phyloP scores from a whole-genome alignment of 2,797 vertebrate species.

The Poecilia gillii region DNA sequence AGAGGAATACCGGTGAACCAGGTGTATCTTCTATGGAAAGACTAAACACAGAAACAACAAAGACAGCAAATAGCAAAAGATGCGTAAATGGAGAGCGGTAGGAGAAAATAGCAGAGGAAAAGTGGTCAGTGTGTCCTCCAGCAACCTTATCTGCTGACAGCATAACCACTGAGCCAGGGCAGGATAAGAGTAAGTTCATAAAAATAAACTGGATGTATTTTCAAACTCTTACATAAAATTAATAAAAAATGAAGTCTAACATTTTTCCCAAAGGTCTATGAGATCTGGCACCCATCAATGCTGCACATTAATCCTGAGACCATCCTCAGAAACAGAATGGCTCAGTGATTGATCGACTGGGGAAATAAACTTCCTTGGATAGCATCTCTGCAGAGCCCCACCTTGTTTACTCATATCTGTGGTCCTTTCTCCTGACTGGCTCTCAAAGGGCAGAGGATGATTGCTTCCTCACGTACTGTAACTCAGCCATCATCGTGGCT shows the following conservation, averaged over 20 bases:
- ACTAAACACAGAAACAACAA: neutral
- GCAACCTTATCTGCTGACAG: neutral
- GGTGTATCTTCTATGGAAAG: neutral
- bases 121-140: neutral
- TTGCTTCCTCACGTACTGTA: constrained; percentile 62
- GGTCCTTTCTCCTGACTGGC: constrained; percentile 25
- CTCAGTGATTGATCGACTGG: constrained; percentile 37
- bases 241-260: constrained; percentile 5
- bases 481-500: constrained; percentile 51
- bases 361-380: constrained; percentile 44
- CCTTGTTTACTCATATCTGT: constrained; percentile 54
- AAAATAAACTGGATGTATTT: constrained; percentile 21
- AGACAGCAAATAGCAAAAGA: neutral
- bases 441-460: constrained; percentile 47
- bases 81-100: neutral
- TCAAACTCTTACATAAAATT: constrained; percentile 58
- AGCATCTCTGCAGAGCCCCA: constrained; percentile 48
- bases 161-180: neutral
- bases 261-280: constrained; percentile 37
- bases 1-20: neutral
- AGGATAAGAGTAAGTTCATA: neutral
- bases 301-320: constrained; percentile 25
- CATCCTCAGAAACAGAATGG: constrained; percentile 50
- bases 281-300: constrained; percentile 39
- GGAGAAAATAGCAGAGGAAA: neutral